Base-by-base conservation (phyloP, 2,797 vertebrate species). In the Ambastaia sidthimunki region DNA sequence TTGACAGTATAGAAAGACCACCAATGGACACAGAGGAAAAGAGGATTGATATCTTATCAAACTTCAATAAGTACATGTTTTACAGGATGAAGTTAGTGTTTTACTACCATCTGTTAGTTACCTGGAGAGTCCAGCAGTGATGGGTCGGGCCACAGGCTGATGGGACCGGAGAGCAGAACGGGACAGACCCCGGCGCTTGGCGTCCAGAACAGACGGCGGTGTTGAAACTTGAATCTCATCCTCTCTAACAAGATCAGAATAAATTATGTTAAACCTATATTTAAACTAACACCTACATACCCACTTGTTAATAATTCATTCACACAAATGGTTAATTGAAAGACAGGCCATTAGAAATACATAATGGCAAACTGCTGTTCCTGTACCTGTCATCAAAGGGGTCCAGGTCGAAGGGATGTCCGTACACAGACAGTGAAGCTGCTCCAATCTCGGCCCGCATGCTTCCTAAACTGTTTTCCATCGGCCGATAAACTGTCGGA, bases 361-460 rank as follows among this genome's bases (percentile, higher is more conserved):
- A 10, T 34, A 34, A 2, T 62, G 15, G 41, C 4, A 25, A n/a
- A 66, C 87, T 85, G 5, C 44, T 4, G 41, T 13, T 47, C 13
- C 23, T 1, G 63, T 87, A 94, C 98, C 93, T 94, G 72, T 98
- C 94, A 83, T 95, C 92, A 5, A 93, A 94, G 7, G 93, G 90
- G 88, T 98, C 96, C 85, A 99, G 88, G 84, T 97, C 96, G 59
- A 94, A 95, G 0, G 97, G 95, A 87, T 97, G 96, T 86, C 98
- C 98, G 60, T 98, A 98, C 47, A 99, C 94, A 0, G 97, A 99
- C 3, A 99, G 92, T 7, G 97, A 93, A 28, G 97, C 95, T 41
- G 95, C 97, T 7, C 97, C 98, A 0, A 99, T 98, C 80, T 99
- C 97, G 0, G 95, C 94, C 25, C 97, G 94, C 97, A 99, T 96